Evolutionary conservation across 1,140 invertebrate species (phyloP).

Genomic region (Hermetia illucens): DNA sequence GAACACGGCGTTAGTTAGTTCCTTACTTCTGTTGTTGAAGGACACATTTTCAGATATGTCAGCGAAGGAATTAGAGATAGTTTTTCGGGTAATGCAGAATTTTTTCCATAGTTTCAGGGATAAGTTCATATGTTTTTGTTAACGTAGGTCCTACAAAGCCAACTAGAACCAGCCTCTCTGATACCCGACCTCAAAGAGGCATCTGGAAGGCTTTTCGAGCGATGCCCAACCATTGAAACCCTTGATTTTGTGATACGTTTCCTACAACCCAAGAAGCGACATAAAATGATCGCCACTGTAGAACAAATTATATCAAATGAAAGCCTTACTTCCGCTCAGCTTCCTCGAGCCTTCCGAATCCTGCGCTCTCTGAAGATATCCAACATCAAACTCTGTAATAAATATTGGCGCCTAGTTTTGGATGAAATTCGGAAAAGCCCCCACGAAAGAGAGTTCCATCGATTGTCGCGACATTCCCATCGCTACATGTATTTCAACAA

Average conservation of each 20-base stretch:
- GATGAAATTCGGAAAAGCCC: conserved; percentile 13
- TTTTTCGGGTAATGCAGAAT: conserved; percentile 8
- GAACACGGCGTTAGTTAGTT: conserved; percentile 11
- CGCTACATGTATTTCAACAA: conserved; percentile 39
- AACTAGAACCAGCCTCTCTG: conserved; percentile 21
- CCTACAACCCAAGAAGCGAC: conserved; percentile 21
- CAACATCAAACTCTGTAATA: conserved; percentile 26
- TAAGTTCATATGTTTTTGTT: neutral
- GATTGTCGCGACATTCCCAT: conserved; percentile 28
- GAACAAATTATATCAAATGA: too few species aligned
- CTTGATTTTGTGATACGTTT: conserved; percentile 21
- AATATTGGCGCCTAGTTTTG: conserved; percentile 28
- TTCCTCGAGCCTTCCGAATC: conserved; percentile 25
- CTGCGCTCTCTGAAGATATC: conserved; percentile 32
- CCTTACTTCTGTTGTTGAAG: conserved; percentile 11
- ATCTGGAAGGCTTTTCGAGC: conserved; percentile 11
- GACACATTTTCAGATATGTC: neutral
- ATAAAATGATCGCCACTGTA: too few species aligned
- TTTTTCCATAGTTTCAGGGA: neutral
- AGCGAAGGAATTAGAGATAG: conserved; percentile 12
- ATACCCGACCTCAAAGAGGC: conserved; percentile 10
- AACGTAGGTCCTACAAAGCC: conserved; percentile 14
- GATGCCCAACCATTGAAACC: conserved; percentile 11
- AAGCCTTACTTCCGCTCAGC: conserved; percentile 7
- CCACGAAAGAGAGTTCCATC: conserved; percentile 14